These are phyloP conservation scores for Branchipolynoe longqiensis DNA, from an alignment of 2,888 invertebrate genomes.

Conservation along the genomic window DNA sequence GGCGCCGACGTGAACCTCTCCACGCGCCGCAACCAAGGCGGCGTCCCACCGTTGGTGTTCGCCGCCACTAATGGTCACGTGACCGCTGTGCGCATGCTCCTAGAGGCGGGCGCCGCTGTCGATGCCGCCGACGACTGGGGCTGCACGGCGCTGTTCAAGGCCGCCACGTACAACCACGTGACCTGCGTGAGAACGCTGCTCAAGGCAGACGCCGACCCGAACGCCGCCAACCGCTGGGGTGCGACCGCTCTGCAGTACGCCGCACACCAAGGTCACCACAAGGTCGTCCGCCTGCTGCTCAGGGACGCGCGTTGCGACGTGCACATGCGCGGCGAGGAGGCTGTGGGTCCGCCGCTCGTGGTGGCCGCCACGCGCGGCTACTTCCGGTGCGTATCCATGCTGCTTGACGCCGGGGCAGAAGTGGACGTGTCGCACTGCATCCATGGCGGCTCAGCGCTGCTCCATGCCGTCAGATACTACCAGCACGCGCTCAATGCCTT, in stretches of 20 bases:
- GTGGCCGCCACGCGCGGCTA: conserved; percentile 56
- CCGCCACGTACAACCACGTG: conserved; percentile 86
- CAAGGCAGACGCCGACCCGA: conserved; percentile 93
- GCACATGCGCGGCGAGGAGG: conserved; percentile 20
- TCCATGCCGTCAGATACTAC: conserved; percentile 5
- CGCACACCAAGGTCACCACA: conserved; percentile 56
- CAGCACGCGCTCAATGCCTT: conserved; percentile 31
- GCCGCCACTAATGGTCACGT: conserved; percentile 62
- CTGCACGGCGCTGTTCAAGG: conserved; percentile 63
- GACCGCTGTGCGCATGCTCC: conserved; percentile 51
- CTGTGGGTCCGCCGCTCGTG: conserved; percentile 13
- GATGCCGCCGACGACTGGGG: conserved; percentile 62
- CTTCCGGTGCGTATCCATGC: conserved; percentile 43
- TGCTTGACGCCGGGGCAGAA: conserved; percentile 44
- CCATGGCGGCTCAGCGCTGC: not conserved
- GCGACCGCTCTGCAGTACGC: conserved; percentile 64
- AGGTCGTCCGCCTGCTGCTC: conserved; percentile 57
- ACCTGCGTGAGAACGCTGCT: conserved; percentile 86
- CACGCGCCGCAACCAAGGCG: conserved; percentile 26
- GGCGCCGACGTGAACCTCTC: conserved; percentile 57
- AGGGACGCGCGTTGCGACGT: conserved; percentile 45
- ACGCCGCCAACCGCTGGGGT: conserved; percentile 82
- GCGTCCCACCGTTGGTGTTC: conserved; percentile 55
- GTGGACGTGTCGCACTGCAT: not conserved
- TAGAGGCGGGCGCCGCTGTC: conserved; percentile 59